These are phyloP conservation scores for Volucella inflata DNA, from an alignment of 2,888 invertebrate genomes.

Conservation along the genomic window DNA sequence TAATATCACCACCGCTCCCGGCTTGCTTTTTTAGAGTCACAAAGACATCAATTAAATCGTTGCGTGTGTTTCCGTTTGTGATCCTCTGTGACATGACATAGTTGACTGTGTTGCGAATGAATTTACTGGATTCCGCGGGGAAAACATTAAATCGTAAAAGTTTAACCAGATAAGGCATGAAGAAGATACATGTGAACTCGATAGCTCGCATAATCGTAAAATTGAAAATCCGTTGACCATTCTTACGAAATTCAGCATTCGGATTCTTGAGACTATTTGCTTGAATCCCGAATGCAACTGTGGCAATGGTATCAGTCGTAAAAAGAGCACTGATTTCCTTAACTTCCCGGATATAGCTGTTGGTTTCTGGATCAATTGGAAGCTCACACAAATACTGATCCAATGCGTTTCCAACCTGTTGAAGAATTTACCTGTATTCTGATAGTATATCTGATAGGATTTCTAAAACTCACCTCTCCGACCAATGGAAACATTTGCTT, in stretches of 20 bases:
- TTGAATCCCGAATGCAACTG: slow-evolving; percentile 77
- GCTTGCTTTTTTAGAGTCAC: slow-evolving; percentile 79
- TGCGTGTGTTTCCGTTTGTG: slow-evolving; percentile 79
- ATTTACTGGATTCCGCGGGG: slow-evolving; percentile 76
- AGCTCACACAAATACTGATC: slow-evolving; percentile 58
- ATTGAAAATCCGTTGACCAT: slow-evolving; percentile 75
- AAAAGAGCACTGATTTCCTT: slow-evolving; percentile 76
- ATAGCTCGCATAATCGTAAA: slow-evolving; percentile 68
- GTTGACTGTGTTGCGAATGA: slow-evolving; percentile 81
- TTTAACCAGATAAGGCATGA: slow-evolving; percentile 76
- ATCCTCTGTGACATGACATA: slow-evolving; percentile 81
- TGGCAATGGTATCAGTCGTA: slow-evolving; percentile 78
- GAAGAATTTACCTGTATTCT: background rate
- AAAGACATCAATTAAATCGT: slow-evolving; percentile 84
- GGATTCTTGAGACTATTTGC: slow-evolving; percentile 78
- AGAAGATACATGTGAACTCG: slow-evolving; percentile 76
- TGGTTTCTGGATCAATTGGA: slow-evolving; percentile 6
- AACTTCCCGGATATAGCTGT: slow-evolving; percentile 60
- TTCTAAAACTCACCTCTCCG: slow-evolving; percentile 75
- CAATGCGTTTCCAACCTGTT: slow-evolving; percentile 77
- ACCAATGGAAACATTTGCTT: slow-evolving; percentile 82
- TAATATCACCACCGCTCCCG: background rate
- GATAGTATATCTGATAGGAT: background rate
- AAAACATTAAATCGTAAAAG: slow-evolving; percentile 76
- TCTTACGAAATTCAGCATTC: slow-evolving; percentile 76